A percentile compares a stretch with the other conserved stretches of the same genome.
Conservation (phyloP, 2,113 vertebrate genomes). For the Toxotes jaculatrix region DNA sequence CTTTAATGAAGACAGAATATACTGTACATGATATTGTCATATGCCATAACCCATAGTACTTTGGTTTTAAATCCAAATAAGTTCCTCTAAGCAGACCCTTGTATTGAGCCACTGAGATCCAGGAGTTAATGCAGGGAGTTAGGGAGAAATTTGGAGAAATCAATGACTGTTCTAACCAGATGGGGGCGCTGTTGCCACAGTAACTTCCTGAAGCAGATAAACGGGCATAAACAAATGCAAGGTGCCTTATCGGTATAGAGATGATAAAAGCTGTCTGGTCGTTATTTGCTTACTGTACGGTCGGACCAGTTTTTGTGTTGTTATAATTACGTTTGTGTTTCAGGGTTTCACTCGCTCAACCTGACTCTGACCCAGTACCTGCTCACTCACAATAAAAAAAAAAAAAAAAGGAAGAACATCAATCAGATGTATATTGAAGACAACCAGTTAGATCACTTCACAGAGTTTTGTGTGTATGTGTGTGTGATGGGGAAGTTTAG, state of each 20-base stretch:
- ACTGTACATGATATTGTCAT: background rate
- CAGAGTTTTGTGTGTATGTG: slow-evolving; percentile 26
- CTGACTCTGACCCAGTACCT: slow-evolving; percentile 41
- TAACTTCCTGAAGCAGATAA: background rate
- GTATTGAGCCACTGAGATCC: background rate
- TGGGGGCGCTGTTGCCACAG: slow-evolving; percentile 40
- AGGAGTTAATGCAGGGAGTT: background rate
- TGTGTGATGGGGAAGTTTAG: slow-evolving; percentile 31
- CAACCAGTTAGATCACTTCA: slow-evolving; percentile 55
- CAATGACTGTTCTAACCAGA: background rate
- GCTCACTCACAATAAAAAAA: background rate
- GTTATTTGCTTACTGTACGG: background rate
- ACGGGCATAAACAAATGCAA: background rate
- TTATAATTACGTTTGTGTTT: slow-evolving; percentile 5
- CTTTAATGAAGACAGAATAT: background rate
- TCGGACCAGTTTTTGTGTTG: slow-evolving; percentile 17
- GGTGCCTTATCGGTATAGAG: background rate
- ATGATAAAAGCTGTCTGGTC: too few species aligned
- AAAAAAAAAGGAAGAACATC: slow-evolving; percentile 9
- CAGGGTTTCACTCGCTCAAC: slow-evolving; percentile 14
- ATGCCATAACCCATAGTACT: background rate
- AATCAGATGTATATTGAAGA: slow-evolving; percentile 61
- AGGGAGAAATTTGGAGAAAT: background rate
- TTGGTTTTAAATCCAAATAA: background rate
- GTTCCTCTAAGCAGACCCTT: background rate